These are phyloP conservation scores for Falcaria lacertinaria DNA, from an alignment of 2,888 invertebrate genomes.

Conservation along the genomic window DNA sequence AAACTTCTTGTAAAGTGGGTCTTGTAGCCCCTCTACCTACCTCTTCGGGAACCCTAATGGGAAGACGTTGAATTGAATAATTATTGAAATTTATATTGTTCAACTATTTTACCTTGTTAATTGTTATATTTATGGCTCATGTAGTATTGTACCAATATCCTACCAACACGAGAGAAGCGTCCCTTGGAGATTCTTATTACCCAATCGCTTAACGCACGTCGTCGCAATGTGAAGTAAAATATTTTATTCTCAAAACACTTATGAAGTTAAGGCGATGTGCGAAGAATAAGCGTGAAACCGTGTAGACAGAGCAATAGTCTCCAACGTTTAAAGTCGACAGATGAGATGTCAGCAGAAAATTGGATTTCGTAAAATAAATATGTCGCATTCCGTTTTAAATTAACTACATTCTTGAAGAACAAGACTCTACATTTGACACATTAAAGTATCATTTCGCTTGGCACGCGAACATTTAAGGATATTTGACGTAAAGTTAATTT, in stretches of 20 bases:
- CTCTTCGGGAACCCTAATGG: too few relatives aligned
- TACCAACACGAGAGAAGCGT: background rate
- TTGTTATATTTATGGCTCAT: too few relatives aligned
- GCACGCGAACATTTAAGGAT: slow-evolving; percentile 9
- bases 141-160: background rate
- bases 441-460: slow-evolving; percentile 30
- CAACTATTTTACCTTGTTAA: too few relatives aligned
- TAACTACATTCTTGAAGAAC: slow-evolving; percentile 28
- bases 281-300: slow-evolving; percentile 69
- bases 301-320: slow-evolving; percentile 66
- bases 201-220: background rate
- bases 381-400: slow-evolving; percentile 68
- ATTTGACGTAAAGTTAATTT: slow-evolving; percentile 67
- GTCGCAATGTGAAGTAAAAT: slow-evolving; percentile 20
- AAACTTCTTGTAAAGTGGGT: too few relatives aligned
- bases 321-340: slow-evolving; percentile 76
- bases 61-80: too few relatives aligned
- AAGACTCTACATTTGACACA: slow-evolving; percentile 14
- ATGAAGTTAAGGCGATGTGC: slow-evolving; percentile 45
- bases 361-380: slow-evolving; percentile 80
- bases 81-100: too few relatives aligned
- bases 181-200: background rate
- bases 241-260: slow-evolving; percentile 34
- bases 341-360: slow-evolving; percentile 79
- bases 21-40: too few relatives aligned